Evolutionary conservation across 92 coral and sea anemone genomes (phyloP).

Genomic region (Epizoanthus illoricatus): DNA sequence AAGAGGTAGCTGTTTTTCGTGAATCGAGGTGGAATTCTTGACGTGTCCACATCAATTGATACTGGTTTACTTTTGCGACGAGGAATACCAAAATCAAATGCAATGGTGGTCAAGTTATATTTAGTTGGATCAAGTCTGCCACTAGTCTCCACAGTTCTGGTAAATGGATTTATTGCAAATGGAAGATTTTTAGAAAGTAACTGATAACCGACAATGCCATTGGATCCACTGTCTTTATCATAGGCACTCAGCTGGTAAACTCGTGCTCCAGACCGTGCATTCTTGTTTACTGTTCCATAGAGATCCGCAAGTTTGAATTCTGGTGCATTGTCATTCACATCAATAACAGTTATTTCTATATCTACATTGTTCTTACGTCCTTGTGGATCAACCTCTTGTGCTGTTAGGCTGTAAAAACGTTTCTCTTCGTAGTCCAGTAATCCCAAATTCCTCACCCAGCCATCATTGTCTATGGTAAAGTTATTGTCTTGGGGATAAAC

Average conservation of each 20-base stretch:
- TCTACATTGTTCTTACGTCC: conserved; percentile 68
- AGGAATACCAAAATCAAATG: conserved; percentile 88
- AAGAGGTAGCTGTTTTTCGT: conserved; percentile 68
- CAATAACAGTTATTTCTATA: conserved; percentile 80
- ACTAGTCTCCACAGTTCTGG: conserved; percentile 67
- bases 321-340: conserved; percentile 87
- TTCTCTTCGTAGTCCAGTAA: conserved; percentile 74
- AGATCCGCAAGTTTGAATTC: conserved; percentile 64
- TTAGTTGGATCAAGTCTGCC: conserved; percentile 48
- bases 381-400: conserved; percentile 71
- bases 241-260: conserved; percentile 82
- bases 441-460: conserved; percentile 53
- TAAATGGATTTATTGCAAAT: conserved; percentile 76
- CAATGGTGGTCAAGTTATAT: conserved; percentile 56
- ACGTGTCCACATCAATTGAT: conserved; percentile 71
- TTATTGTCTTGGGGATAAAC: conserved; percentile 74
- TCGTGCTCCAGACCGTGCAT: conserved; percentile 82
- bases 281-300: conserved; percentile 75
- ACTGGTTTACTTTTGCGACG: conserved; percentile 58
- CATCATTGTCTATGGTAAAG: conserved; percentile 75
- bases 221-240: conserved; percentile 79
- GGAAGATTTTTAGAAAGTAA: conserved; percentile 49
- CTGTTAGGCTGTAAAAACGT: conserved; percentile 72
- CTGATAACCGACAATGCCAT: conserved; percentile 75
- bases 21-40: conserved; percentile 79